Percentiles rank a stretch among this genome's conserved stretches.
Evolutionary conservation across 2,113 vertebrate genomes (phyloP).

Genomic region (Corythornis cristatus): DNA sequence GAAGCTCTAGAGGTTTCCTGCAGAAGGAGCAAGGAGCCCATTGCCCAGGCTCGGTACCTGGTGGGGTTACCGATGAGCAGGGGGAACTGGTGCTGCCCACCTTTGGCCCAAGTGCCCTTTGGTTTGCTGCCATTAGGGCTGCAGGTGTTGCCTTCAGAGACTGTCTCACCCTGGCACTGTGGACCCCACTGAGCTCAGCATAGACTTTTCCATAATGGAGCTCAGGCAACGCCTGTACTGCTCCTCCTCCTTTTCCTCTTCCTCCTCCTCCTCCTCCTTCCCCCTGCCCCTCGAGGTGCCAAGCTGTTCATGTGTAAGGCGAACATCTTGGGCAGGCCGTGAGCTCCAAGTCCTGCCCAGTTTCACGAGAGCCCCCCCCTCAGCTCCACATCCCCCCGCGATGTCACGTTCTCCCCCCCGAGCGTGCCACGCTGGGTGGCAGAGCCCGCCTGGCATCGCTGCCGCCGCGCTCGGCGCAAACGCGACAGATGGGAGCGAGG

Average conservation of each 20-base stretch:
- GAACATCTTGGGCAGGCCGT: slow-evolving; percentile 26
- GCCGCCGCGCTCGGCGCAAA: neutral
- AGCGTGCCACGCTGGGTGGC: slow-evolving; percentile 38
- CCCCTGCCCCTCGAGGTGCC: neutral
- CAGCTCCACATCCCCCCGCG: neutral
- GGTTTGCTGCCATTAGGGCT: accelerated
- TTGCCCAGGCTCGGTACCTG: accelerated
- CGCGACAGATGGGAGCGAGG: slow-evolving; percentile 57
- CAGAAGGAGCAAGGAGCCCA: neutral
- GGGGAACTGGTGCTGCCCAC: neutral
- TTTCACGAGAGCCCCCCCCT: neutral
- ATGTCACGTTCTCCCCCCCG: slow-evolving; percentile 26
- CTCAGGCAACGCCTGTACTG: neutral
- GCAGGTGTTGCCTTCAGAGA: neutral
- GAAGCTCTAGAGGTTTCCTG: neutral
- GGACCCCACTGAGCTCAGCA: accelerated
- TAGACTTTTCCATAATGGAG: neutral
- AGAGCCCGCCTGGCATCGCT: slow-evolving; percentile 41
- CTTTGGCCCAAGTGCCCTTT: neutral
- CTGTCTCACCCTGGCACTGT: neutral
- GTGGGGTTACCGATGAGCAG: neutral
- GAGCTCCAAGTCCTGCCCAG: neutral
- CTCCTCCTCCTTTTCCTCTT: neutral
- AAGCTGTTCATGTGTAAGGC: slow-evolving; percentile 54
- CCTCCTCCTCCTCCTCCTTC: neutral